These are phyloP conservation scores for Homarus americanus DNA, from an alignment of 1,140 invertebrate species.

Conservation along the genomic window DNA sequence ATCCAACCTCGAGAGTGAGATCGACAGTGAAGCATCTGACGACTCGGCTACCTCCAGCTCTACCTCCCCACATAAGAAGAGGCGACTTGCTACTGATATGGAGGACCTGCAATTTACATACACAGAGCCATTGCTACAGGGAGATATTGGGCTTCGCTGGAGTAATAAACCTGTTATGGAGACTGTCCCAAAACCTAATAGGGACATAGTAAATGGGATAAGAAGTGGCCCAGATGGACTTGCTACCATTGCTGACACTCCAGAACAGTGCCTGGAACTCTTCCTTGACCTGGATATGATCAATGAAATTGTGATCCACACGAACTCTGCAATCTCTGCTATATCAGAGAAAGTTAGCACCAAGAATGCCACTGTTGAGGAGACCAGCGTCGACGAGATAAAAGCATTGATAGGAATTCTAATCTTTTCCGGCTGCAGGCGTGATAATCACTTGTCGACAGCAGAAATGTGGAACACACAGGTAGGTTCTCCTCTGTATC, in stretches of 20 bases:
- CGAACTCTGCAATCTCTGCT: background rate
- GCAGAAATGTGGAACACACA: slow-evolving; percentile 20
- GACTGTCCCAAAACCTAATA: too few relatives aligned
- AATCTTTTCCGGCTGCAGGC: slow-evolving; percentile 4
- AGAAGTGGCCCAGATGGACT: too few relatives aligned
- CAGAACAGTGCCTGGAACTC: background rate
- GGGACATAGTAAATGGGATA: too few relatives aligned
- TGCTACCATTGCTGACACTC: background rate
- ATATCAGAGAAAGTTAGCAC: background rate
- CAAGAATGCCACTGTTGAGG: background rate
- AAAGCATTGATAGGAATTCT: slow-evolving; percentile 21
- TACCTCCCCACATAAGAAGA: too few relatives aligned
- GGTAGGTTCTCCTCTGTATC: slow-evolving; percentile 21
- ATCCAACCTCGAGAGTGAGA: too few relatives aligned
- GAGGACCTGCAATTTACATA: too few relatives aligned
- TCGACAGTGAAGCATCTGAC: too few relatives aligned
- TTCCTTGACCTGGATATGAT: background rate
- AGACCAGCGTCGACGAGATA: background rate
- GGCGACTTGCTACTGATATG: too few relatives aligned
- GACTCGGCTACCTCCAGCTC: too few relatives aligned
- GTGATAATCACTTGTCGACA: background rate
- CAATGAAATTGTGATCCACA: background rate
- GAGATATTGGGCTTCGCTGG: too few relatives aligned
- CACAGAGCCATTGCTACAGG: too few relatives aligned
- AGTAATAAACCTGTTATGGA: too few relatives aligned